These are phyloP conservation scores for Cephus rjabovi DNA, from an alignment of 2,888 invertebrate genomes.

Conservation along the genomic window DNA sequence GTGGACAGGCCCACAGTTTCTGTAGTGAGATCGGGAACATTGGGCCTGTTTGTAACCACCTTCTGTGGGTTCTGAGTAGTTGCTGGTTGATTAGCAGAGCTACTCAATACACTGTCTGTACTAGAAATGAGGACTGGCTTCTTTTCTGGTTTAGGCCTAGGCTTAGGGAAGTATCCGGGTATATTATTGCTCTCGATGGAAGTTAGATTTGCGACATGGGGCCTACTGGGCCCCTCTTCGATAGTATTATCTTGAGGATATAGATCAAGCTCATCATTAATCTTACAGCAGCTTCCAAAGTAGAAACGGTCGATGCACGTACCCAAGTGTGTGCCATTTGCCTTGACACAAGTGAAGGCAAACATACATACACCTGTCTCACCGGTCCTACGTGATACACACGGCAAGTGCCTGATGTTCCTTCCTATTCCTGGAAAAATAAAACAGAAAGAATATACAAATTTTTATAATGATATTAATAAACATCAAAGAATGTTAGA, in stretches of 20 bases:
- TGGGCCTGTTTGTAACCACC: slow-evolving; percentile 41
- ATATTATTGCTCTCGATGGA: slow-evolving; percentile 60
- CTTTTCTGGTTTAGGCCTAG: slow-evolving; percentile 47
- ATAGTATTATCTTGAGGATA: slow-evolving; percentile 72
- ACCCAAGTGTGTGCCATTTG: slow-evolving; percentile 90
- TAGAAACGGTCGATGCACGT: slow-evolving; percentile 94
- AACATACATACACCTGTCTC: slow-evolving; percentile 93
- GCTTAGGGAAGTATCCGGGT: slow-evolving; percentile 53
- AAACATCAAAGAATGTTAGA: background rate
- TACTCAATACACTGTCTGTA: background rate
- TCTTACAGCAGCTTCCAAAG: slow-evolving; percentile 91
- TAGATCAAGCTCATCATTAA: slow-evolving; percentile 73
- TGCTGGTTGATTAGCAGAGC: background rate
- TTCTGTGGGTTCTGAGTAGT: slow-evolving; percentile 57
- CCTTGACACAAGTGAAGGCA: slow-evolving; percentile 90
- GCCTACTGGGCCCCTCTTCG: slow-evolving; percentile 68
- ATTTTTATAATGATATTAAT: background rate
- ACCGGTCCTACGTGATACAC: slow-evolving; percentile 83
- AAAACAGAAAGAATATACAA: slow-evolving; percentile 46
- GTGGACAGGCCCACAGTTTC: slow-evolving; percentile 70
- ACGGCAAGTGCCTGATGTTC: slow-evolving; percentile 90
- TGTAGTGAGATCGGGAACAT: slow-evolving; percentile 20
- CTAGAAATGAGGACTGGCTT: slow-evolving; percentile 25
- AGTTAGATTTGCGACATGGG: slow-evolving; percentile 48
- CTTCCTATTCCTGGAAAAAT: slow-evolving; percentile 80